Percentiles rank a stretch among this genome's conserved stretches.
These are phyloP conservation scores for Esperia sulphurella DNA, from an alignment of 2,888 invertebrate genomes.

Conservation along the genomic window DNA sequence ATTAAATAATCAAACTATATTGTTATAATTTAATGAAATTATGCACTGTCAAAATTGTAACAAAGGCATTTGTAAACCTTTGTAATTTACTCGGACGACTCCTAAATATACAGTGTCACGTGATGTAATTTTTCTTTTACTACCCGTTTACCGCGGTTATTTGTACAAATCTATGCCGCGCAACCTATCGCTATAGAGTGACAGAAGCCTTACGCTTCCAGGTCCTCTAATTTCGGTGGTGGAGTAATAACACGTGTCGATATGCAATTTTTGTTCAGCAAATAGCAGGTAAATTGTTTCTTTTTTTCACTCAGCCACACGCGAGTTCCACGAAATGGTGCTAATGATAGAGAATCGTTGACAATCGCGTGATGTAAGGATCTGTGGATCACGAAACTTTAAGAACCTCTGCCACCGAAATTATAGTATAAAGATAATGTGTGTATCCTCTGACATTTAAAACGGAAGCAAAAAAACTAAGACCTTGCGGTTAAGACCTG, in stretches of 20 bases:
- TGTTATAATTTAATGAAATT: no score
- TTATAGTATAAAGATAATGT: not conserved
- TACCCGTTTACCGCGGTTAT: no score
- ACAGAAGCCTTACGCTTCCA: not conserved
- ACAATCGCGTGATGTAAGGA: conserved; percentile 16
- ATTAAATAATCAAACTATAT: no score
- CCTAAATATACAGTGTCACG: no score
- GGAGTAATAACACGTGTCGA: conserved; percentile 9
- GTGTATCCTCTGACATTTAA: not conserved
- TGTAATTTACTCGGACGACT: no score
- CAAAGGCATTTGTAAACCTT: no score
- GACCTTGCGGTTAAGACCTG: no score
- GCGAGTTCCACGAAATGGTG: conserved; percentile 36
- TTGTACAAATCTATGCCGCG: not conserved
- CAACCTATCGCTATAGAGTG: no score
- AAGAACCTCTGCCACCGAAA: not conserved
- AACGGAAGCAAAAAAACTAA: no score
- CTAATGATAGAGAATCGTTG: conserved; percentile 27
- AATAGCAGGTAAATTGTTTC: conserved; percentile 7
- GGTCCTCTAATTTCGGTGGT: conserved; percentile 10
- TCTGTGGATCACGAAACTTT: not conserved
- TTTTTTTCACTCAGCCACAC: conserved; percentile 35
- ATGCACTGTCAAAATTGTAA: no score
- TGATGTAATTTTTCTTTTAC: no score
- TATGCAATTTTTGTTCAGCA: conserved; percentile 11